These are phyloP conservation scores for Halictus rubicundus DNA, from an alignment of 1,140 invertebrate genomes.

Conservation along the genomic window DNA sequence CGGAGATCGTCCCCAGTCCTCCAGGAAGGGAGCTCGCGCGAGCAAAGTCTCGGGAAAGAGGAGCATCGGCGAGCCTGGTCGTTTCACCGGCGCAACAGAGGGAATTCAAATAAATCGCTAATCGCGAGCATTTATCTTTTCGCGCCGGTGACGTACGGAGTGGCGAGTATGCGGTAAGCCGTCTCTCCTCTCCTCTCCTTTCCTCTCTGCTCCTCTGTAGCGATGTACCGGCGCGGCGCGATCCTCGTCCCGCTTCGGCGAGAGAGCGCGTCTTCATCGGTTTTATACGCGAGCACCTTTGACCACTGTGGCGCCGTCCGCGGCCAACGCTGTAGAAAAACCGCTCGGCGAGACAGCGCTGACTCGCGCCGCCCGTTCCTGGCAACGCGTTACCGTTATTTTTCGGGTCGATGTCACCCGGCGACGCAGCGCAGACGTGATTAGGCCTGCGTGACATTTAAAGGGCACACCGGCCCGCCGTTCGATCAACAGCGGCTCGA, in stretches of 20 bases:
- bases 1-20: background rate
- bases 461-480: background rate
- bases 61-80: slow-evolving; percentile 11
- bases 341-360: background rate
- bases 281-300: slow-evolving; percentile 56
- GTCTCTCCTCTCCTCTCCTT: slow-evolving; percentile 10
- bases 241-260: background rate
- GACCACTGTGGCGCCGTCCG: slow-evolving; percentile 44
- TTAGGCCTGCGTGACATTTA: background rate
- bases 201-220: background rate
- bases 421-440: background rate
- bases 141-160: slow-evolving; percentile 63
- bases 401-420: slow-evolving; percentile 27
- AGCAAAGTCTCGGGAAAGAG: slow-evolving; percentile 5
- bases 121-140: slow-evolving; percentile 76
- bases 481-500: background rate
- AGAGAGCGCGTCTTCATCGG: slow-evolving; percentile 54
- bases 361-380: background rate
- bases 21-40: slow-evolving; percentile 6
- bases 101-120: slow-evolving; percentile 78
- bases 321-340: slow-evolving; percentile 4
- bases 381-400: slow-evolving; percentile 35
- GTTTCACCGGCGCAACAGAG: slow-evolving; percentile 46
- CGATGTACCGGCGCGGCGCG: too few relatives aligned
- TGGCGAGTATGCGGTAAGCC: slow-evolving; percentile 63